These are phyloP conservation scores for Argyrosomus regius DNA, from an alignment of 2,797 vertebrate genomes.

Conservation along the genomic window DNA sequence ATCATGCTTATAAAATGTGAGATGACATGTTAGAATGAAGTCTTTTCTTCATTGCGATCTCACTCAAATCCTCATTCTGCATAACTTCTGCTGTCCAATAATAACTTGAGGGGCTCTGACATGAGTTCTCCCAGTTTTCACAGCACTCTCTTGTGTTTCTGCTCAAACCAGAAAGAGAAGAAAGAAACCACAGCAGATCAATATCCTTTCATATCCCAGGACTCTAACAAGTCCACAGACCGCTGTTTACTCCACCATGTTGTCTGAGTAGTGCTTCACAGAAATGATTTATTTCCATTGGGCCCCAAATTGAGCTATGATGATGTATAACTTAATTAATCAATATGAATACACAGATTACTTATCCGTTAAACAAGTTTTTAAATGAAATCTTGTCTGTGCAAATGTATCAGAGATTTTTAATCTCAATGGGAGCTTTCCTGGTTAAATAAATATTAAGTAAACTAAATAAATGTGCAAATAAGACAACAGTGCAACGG, in stretches of 20 bases:
- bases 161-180: background rate
- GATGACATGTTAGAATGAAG: background rate
- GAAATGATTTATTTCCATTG: background rate
- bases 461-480: no score
- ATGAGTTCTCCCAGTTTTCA: slow-evolving; percentile 1
- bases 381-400: background rate
- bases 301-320: background rate
- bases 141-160: background rate
- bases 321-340: background rate
- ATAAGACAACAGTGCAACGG: no score
- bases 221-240: slow-evolving; percentile 4
- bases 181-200: slow-evolving; percentile 1
- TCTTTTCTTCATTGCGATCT: background rate
- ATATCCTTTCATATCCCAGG: background rate
- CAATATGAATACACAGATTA: background rate
- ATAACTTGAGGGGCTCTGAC: background rate
- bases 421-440: no score
- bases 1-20: background rate
- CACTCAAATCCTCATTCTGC: background rate
- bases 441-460: no score
- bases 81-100: background rate
- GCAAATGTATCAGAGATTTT: no score
- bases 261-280: background rate
- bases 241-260: background rate
- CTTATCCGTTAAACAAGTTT: background rate